Base-by-base conservation (phyloP, 2,888 invertebrate genomes). In the Rhamphomyia laevipes region DNA sequence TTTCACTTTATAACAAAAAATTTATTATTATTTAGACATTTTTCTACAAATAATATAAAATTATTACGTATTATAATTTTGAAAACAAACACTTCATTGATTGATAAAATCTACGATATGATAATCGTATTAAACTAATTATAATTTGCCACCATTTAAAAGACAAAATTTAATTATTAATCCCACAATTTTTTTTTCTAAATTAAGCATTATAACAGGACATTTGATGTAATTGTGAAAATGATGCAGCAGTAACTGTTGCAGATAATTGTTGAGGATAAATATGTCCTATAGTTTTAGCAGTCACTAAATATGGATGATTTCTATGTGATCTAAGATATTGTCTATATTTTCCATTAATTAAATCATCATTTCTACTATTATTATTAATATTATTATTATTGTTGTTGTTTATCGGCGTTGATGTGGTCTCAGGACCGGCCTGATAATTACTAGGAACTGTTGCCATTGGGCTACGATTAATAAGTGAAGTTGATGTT, bases 161-260 rank as follows among this genome's bases (percentile, higher is more conserved):
- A 21, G 21, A n/a, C n/a, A n/a, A n/a, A n/a, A n/a, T n/a, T n/a
- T n/a, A n/a, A n/a, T n/a, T n/a, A n/a, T n/a, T 21, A 21, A 21
- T 21, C 5, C 21, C 21, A 21, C 21, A 21, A 21, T 21, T 21
- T 21, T 21, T 21, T 21, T 21, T 21, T 21, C 21, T 21, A 4
- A n/a, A n/a, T n/a, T 76, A 77, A 74, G 77, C 76, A 65, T 77
- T 77, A 61, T 77, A 77, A 68, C 77, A 77, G 58, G 71, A 71
- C 64, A 77, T 75, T 68, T 76, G 76, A 70, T 73, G 74, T 62
- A 72, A 70, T 62, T 73, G 76, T 58, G 76, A 75, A 65, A 76
- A 70, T 62, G 67, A 64, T 57, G 66, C 62, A 57, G 65, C 63
- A 45, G 61, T 57, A 47, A 55, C 56, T 16, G 45, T 21, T 16